Evolutionary conservation across 2,113 vertebrate genomes (phyloP), one percentile per base, ranked within the genome.

Genomic region (Otocyon megalotis): DNA sequence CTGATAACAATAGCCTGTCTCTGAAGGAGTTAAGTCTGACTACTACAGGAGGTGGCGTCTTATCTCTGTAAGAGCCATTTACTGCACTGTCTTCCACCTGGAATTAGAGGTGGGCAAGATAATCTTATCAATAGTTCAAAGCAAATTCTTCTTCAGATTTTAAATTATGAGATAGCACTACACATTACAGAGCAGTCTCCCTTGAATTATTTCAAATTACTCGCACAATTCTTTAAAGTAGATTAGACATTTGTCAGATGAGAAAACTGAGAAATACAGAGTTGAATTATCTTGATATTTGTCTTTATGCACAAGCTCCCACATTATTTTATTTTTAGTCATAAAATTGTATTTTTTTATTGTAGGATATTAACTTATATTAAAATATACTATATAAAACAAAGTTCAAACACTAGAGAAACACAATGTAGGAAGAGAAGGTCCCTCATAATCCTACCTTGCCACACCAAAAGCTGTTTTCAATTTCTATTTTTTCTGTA

Each of bases 81-180:
- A 77, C 80, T 79, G 4, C 30, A 80, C 14, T 74, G 63, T 48
- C 50, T 94, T 92, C 79, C 72, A 96, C 87, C n/a, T 93, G 81
- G 80, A 96, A 60, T 94, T 90, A 84, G 35, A 94, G 56, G 17
- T 50, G n/a, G 13, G n/a, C 10, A 56, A 82, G 77, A 88, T 85
- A 96, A 94, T 96, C 80, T 96, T 88, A 88, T 90, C 97, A 81
- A 77, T 26, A 85, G 35, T 94, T 93, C 63, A 88, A 94, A 93
- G 60, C 20, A 93, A 94, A 85, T 94, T 32, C 35, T 71, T 65
- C n/a, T 96, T 94, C 88, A 92, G 90, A 95, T 97, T 92, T 92
- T 43, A 77, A n/a, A 83, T 92, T 85, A 72, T 48, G 60, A 67
- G 22, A 83, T 26, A 63, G 35, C 8, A 53, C 43, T 63, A 56